Conservation (phyloP, 1,140 invertebrate genomes). For the Holotrichia oblita region DNA sequence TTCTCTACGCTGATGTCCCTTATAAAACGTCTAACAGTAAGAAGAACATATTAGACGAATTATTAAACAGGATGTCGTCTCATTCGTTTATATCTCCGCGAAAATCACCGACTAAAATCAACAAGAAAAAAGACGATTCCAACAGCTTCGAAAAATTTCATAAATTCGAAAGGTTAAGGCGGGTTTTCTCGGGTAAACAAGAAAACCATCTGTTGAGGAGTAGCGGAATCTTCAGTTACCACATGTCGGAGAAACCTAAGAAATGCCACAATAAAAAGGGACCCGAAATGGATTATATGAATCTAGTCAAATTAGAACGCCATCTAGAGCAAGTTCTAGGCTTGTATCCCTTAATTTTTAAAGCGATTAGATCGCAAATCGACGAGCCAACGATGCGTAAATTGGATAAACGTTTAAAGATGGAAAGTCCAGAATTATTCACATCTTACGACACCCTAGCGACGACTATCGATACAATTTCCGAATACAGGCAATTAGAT, state of each 20-base stretch:
- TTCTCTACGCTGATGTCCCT: background rate
- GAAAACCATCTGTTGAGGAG: background rate
- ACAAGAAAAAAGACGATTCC: background rate
- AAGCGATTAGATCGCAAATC: conserved; percentile 37
- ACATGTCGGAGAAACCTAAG: background rate
- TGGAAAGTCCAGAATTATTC: background rate
- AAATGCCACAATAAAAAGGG: background rate
- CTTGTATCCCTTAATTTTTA: conserved; percentile 24
- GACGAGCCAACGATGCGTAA: background rate
- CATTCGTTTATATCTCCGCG: background rate
- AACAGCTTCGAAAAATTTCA: background rate
- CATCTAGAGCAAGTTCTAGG: conserved; percentile 32
- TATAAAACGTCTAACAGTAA: background rate
- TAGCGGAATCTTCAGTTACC: background rate
- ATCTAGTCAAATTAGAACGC: conserved; percentile 22
- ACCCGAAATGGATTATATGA: conserved; percentile 28
- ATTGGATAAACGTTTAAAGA: background rate
- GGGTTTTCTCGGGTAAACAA: background rate
- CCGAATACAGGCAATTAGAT: conserved; percentile 4
- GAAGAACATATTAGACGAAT: background rate
- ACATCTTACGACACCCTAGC: conserved; percentile 24
- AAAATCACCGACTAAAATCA: background rate
- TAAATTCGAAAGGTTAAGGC: conserved; percentile 16
- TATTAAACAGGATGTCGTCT: background rate
- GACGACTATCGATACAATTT: conserved; percentile 27